A percentile compares a stretch with the other conserved stretches of the same genome.
phyloP scores from a whole-genome alignment of 2,888 invertebrate species.

The Meta bourneti region DNA sequence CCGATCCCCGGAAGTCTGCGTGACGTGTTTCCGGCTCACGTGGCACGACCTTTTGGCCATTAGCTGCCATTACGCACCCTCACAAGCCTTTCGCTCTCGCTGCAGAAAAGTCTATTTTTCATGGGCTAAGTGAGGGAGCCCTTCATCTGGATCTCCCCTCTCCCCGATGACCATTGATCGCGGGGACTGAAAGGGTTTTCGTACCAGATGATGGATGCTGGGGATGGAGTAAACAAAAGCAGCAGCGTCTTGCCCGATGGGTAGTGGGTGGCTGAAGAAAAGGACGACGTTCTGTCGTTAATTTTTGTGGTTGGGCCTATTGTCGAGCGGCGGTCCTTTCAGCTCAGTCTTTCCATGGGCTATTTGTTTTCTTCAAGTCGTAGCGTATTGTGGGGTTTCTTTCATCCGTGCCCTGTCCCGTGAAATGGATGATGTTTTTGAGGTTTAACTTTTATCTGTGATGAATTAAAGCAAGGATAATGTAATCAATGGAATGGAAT shows the following conservation, averaged over 20 bases:
- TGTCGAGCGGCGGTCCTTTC: no score
- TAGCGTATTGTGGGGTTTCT: background rate
- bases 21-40: slow-evolving; percentile 61
- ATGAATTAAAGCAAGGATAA: no score
- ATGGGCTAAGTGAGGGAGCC: slow-evolving; percentile 5
- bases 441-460: background rate
- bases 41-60: slow-evolving; percentile 64
- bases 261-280: background rate
- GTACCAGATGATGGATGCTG: slow-evolving; percentile 46
- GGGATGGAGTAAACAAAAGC: background rate
- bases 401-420: background rate
- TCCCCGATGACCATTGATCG: slow-evolving; percentile 34
- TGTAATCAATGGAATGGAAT: no score
- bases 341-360: background rate
- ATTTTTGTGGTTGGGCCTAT: background rate
- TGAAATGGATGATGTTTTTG: background rate
- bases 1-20: slow-evolving; percentile 43
- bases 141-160: background rate
- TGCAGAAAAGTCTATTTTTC: slow-evolving; percentile 37
- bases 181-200: slow-evolving; percentile 41
- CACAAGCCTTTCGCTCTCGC: background rate
- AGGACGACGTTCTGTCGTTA: background rate
- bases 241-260: background rate
- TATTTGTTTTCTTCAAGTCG: background rate
- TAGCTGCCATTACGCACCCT: slow-evolving; percentile 70